phyloP scores from a whole-genome alignment of 1,140 invertebrate species.

The Lepidostoma basale region DNA sequence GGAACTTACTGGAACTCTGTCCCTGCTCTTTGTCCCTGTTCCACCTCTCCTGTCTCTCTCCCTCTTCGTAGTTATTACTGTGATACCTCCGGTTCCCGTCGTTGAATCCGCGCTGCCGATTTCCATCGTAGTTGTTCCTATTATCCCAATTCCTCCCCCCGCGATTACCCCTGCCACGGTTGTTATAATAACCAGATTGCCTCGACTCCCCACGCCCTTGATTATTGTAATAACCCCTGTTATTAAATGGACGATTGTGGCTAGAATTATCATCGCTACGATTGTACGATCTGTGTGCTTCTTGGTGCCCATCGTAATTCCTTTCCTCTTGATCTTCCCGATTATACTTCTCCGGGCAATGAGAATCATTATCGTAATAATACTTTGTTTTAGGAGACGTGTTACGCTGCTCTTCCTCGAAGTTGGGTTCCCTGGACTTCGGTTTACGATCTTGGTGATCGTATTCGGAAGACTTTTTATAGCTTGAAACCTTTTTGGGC shows the following conservation, averaged over 20 bases:
- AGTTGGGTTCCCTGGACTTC: constrained; percentile 17
- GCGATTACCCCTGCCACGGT: constrained; percentile 3
- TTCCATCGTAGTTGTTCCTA: constrained; percentile 3
- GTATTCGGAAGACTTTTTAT: constrained; percentile 9
- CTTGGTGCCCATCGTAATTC: background rate
- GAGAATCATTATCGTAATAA: background rate
- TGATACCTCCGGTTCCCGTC: background rate
- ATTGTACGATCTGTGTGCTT: constrained; percentile 13
- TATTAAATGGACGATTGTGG: background rate
- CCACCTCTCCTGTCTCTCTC: constrained; percentile 11
- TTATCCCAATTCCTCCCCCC: constrained; percentile 11
- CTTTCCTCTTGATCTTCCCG: background rate
- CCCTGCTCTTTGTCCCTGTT: constrained; percentile 5
- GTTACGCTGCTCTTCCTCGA: background rate
- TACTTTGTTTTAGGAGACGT: background rate
- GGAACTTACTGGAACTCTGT: background rate
- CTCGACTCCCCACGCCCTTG: background rate
- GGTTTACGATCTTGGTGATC: background rate
- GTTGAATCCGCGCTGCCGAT: constrained; percentile 6
- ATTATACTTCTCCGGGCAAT: background rate
- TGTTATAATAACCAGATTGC: background rate
- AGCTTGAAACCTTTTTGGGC: constrained; percentile 18
- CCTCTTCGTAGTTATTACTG: constrained; percentile 12
- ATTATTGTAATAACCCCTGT: constrained; percentile 12
- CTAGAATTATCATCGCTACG: constrained; percentile 7